These are phyloP conservation scores for Melanitta fusca DNA, from an alignment of 2,797 vertebrate species.

Conservation along the genomic window DNA sequence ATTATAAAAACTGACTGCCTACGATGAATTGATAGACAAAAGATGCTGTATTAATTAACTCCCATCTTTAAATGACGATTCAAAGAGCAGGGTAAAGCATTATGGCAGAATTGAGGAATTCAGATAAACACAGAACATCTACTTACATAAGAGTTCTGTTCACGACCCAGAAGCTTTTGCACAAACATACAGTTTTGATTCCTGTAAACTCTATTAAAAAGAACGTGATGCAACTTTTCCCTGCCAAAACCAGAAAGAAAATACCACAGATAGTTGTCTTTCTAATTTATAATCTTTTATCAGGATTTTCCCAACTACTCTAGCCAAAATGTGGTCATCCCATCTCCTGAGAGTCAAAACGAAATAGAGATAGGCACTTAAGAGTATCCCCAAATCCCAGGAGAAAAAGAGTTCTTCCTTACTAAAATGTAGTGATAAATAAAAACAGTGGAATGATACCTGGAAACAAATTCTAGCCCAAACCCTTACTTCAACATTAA, in stretches of 20 bases:
- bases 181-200: background rate
- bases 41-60: background rate
- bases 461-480: background rate
- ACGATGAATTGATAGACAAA: background rate
- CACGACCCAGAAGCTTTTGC: background rate
- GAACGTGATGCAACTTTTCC: background rate
- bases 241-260: constrained; percentile 25
- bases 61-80: background rate
- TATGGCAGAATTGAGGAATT: background rate
- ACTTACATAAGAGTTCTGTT: background rate
- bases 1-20: background rate
- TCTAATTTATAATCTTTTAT: background rate
- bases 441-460: constrained; percentile 3
- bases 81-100: background rate
- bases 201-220: background rate
- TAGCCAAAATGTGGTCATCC: constrained; percentile 1
- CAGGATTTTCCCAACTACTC: background rate
- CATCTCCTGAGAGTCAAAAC: background rate
- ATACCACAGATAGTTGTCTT: background rate
- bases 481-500: background rate
- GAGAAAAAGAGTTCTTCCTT: background rate
- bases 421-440: background rate
- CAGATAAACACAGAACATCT: background rate
- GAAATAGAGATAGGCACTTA: background rate
- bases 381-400: background rate